phyloP scores from a whole-genome alignment of 2,113 vertebrate genomes.

The Larimichthys polyactis region DNA sequence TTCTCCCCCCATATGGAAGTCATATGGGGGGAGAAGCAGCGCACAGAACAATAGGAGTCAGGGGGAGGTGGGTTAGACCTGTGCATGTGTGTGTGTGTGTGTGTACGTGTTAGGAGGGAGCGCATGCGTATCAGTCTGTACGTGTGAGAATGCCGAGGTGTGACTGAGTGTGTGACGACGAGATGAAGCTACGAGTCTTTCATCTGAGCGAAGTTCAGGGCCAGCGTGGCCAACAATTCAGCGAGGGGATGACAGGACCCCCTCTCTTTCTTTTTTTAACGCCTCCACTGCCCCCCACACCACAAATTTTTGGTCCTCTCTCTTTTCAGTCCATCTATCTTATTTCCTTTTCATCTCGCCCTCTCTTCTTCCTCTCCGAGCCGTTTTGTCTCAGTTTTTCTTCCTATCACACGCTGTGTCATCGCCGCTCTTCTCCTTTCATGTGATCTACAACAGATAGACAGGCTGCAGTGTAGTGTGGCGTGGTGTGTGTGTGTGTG shows the following conservation, averaged over 20 bases:
- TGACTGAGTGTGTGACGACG: constrained; percentile 33
- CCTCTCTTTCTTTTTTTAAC: constrained; percentile 29
- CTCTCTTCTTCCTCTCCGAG: constrained; percentile 30
- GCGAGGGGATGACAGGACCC: constrained; percentile 60
- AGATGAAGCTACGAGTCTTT: constrained; percentile 62
- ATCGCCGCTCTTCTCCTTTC: constrained; percentile 47
- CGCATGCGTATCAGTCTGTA: constrained; percentile 50
- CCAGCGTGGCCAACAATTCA: constrained; percentile 53
- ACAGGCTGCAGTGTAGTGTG: constrained; percentile 35
- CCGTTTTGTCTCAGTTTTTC: constrained; percentile 40
- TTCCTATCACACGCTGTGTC: constrained; percentile 37
- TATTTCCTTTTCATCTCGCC: constrained; percentile 59
- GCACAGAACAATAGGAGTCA: constrained; percentile 66
- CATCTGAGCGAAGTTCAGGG: constrained; percentile 65
- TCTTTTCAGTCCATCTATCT: constrained; percentile 34
- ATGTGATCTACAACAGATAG: constrained; percentile 51
- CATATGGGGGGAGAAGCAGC: constrained; percentile 61
- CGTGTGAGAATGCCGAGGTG: constrained; percentile 52
- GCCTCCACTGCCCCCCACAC: neutral
- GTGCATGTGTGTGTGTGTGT: constrained; percentile 1
- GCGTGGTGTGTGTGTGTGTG: constrained; percentile 38
- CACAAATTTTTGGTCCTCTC: constrained; percentile 21
- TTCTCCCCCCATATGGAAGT: constrained; percentile 74
- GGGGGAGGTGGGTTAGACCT: neutral
- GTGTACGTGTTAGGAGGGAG: constrained; percentile 26